Conservation (phyloP, 1,140 invertebrate species). For the Akabosia matsudoensis region DNA sequence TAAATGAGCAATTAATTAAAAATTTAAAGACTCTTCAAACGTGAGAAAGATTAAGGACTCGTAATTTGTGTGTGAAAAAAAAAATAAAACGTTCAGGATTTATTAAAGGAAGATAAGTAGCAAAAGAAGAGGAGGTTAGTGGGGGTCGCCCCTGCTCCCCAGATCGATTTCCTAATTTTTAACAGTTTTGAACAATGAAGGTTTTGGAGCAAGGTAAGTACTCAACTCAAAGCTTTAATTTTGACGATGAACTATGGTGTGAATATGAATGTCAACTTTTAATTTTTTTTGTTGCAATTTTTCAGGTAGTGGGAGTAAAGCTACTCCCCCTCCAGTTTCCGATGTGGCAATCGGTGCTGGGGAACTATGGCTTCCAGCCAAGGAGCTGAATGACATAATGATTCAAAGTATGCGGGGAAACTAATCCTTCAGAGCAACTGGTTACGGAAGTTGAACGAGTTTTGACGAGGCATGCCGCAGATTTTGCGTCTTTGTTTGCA, state of each 20-base stretch:
- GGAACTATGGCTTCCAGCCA: constrained; percentile 84
- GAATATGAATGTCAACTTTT: background rate
- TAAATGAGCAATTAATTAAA: no score
- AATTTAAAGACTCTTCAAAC: no score
- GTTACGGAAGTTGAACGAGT: constrained; percentile 75
- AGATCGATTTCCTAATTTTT: no score
- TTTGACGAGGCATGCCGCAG: constrained; percentile 76
- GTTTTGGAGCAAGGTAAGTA: background rate
- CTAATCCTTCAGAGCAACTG: constrained; percentile 57
- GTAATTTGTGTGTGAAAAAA: no score
- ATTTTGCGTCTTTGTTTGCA: constrained; percentile 80
- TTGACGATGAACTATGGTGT: background rate
- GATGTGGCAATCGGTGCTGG: constrained; percentile 54
- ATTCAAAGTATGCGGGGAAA: constrained; percentile 64
- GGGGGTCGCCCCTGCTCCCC: no score
- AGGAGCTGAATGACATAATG: constrained; percentile 71
- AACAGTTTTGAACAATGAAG: background rate
- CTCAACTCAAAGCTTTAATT: background rate
- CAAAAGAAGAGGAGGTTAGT: no score
- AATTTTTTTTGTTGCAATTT: background rate
- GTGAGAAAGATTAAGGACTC: no score
- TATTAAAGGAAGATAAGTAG: no score
- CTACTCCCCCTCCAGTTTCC: background rate
- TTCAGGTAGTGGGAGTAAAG: background rate
- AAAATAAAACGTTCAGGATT: no score